A percentile compares a stretch with the other conserved stretches of the same genome.
phyloP scores from a whole-genome alignment of 1,140 invertebrate genomes.

The Trichomalopsis sarcophagae region DNA sequence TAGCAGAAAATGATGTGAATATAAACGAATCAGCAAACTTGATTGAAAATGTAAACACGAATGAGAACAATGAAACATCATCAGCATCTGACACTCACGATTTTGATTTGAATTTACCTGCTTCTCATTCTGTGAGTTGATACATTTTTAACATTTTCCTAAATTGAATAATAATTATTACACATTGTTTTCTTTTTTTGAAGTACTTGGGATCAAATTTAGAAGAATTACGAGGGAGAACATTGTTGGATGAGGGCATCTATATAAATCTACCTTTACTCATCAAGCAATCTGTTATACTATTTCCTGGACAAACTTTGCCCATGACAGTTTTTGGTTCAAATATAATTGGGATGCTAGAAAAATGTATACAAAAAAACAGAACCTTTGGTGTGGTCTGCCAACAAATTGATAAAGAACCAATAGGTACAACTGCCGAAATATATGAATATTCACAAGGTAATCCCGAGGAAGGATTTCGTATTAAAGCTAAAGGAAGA shows the following conservation, averaged over 20 bases:
- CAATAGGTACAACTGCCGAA: slow-evolving; percentile 83
- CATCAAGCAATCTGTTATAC: slow-evolving; percentile 77
- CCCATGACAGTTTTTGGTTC: slow-evolving; percentile 80
- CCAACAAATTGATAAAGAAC: slow-evolving; percentile 56
- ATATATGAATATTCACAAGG: slow-evolving; percentile 80
- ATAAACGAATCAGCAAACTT: neutral
- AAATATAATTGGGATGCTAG: slow-evolving; percentile 76
- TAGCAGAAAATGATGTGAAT: slow-evolving; percentile 5
- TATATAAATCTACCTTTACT: slow-evolving; percentile 78
- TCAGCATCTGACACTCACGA: neutral
- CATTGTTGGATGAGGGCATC: slow-evolving; percentile 76
- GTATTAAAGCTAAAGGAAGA: slow-evolving; percentile 79
- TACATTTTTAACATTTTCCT: slow-evolving; percentile 36
- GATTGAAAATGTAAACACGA: neutral
- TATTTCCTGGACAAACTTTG: slow-evolving; percentile 84
- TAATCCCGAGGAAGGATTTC: slow-evolving; percentile 62
- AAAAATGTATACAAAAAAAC: slow-evolving; percentile 76
- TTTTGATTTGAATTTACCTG: slow-evolving; percentile 75
- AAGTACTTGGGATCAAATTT: slow-evolving; percentile 81
- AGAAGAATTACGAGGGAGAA: slow-evolving; percentile 79
- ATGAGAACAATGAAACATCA: neutral
- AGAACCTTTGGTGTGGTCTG: slow-evolving; percentile 80
- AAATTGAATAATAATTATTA: neutral
- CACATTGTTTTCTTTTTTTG: neutral
- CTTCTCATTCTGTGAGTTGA: slow-evolving; percentile 74